Conservation (phyloP, 2,797 vertebrate genomes). For the Discoglossus pictus region DNA sequence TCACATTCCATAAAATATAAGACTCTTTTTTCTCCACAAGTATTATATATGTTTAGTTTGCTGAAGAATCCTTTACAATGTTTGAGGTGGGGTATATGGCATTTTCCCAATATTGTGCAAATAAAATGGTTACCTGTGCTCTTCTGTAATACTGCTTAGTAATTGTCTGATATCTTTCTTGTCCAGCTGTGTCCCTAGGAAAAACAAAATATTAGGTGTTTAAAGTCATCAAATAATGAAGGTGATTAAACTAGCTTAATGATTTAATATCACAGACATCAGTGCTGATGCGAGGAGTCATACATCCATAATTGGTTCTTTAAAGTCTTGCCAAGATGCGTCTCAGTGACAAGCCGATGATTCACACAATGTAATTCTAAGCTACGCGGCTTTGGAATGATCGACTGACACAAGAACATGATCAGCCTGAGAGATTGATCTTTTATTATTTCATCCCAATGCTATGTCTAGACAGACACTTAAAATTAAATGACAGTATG, state of each 20-base stretch:
- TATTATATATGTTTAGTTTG: too few relatives aligned
- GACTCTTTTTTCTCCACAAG: too few relatives aligned
- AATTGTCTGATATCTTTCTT: conserved; percentile 93
- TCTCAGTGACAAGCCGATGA: conserved; percentile 15
- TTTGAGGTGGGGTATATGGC: too few relatives aligned
- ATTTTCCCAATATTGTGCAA: not conserved
- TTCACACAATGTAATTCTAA: conserved; percentile 26
- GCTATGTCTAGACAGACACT: conserved; percentile 25
- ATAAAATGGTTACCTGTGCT: conserved; percentile 78
- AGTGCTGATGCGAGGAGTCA: not conserved
- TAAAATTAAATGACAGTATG: conserved; percentile 2
- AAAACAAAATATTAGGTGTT: conserved; percentile 42
- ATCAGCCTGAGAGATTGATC: conserved; percentile 27
- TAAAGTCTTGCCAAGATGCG: conserved; percentile 8
- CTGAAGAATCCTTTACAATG: too few relatives aligned
- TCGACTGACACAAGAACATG: conserved; percentile 3
- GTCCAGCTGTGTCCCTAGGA: conserved; percentile 93
- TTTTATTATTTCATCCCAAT: conserved; percentile 7
- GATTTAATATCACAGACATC: conserved; percentile 17
- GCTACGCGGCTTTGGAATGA: conserved; percentile 5
- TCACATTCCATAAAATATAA: too few relatives aligned
- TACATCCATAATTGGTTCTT: conserved; percentile 23
- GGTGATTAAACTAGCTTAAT: not conserved
- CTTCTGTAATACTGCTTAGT: conserved; percentile 95
- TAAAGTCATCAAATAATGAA: conserved; percentile 7